Evolutionary conservation across 2,888 invertebrate genomes (phyloP).

Genomic region (Pasiphila rectangulata): DNA sequence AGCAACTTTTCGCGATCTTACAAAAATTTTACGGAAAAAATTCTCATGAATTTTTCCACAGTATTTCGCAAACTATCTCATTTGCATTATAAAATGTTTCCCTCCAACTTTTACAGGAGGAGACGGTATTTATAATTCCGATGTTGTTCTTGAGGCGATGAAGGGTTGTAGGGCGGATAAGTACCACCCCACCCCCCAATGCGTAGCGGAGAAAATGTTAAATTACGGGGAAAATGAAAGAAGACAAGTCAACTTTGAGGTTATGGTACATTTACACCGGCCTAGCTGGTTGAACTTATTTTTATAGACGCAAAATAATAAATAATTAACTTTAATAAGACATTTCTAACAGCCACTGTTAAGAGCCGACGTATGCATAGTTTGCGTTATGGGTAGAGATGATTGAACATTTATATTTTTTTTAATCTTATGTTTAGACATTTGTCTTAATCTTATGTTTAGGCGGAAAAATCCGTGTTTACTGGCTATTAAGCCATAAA

Average conservation of each 20-base stretch:
- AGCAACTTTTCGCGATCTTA: no score
- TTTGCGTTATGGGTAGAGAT: no score
- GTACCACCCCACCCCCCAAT: conserved; percentile 43
- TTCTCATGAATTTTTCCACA: background rate
- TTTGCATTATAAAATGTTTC: conserved; percentile 31
- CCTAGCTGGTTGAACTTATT: background rate
- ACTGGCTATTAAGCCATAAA: no score
- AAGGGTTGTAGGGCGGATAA: conserved; percentile 57
- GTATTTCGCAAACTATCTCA: conserved; percentile 25
- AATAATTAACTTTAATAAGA: no score
- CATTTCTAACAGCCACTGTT: no score
- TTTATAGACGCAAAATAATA: no score
- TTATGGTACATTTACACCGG: conserved; percentile 6
- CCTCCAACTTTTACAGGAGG: conserved; percentile 29
- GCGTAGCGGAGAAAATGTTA: conserved; percentile 47
- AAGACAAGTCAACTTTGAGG: conserved; percentile 33
- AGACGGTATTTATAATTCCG: conserved; percentile 53
- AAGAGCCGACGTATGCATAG: no score
- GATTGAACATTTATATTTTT: no score
- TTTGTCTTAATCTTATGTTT: no score
- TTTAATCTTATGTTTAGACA: no score
- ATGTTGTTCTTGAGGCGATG: conserved; percentile 65
- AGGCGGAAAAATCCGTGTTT: no score
- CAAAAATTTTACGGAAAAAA: no score
- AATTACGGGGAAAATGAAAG: conserved; percentile 57